Evolutionary conservation across 2,888 invertebrate genomes (phyloP).

Genomic region (Congeria kusceri): DNA sequence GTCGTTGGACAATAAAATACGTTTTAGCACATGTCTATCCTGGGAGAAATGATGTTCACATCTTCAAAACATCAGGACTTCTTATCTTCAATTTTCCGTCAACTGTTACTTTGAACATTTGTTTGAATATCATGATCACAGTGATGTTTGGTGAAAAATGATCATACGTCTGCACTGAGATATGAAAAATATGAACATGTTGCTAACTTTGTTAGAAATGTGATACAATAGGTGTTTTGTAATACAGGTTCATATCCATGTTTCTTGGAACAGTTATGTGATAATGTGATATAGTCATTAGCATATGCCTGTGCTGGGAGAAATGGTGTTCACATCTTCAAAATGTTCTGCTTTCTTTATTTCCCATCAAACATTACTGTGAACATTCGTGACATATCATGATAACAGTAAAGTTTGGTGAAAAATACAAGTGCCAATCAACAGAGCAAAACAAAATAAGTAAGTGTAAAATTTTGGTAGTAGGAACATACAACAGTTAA

Average conservation of each 20-base stretch:
- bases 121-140: neutral
- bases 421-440: no score
- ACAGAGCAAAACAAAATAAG: no score
- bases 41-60: constrained; percentile 15
- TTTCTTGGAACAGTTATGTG: constrained; percentile 8
- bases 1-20: no score
- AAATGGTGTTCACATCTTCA: neutral
- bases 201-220: neutral
- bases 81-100: neutral
- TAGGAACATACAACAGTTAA: neutral
- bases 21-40: constrained; percentile 46
- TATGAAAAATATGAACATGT: neutral
- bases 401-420: no score
- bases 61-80: neutral
- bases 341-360: neutral
- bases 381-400: no score
- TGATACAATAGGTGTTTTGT: neutral
- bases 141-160: neutral
- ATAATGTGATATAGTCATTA: constrained; percentile 11
- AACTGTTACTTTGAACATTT: neutral
- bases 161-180: no score
- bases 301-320: constrained; percentile 35
- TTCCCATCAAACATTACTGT: neutral
- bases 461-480: no score
- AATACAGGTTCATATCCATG: neutral